Evolutionary conservation across 2,888 invertebrate genomes (phyloP).

Genomic region (Danaus chrysippus): DNA sequence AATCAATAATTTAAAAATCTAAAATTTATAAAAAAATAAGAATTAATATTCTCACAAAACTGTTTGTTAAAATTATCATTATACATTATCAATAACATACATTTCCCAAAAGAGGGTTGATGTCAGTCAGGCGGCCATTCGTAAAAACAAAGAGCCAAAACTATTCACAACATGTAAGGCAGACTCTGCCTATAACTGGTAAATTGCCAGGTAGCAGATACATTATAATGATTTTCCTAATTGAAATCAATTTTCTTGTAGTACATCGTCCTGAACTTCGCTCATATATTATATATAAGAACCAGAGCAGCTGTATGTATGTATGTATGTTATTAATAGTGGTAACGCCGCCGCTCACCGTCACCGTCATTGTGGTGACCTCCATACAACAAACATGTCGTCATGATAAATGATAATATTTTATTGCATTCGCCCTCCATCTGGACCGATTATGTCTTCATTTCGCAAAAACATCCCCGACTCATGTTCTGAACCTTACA

Average conservation of each 20-base stretch:
- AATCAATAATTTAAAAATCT: background rate
- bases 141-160: too few relatives aligned
- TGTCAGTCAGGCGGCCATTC: too few relatives aligned
- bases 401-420: constrained; percentile 75
- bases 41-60: too few relatives aligned
- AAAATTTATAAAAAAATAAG: background rate
- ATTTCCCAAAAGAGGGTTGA: too few relatives aligned
- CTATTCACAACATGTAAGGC: too few relatives aligned
- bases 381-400: constrained; percentile 64
- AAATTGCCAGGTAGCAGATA: too few relatives aligned
- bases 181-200: too few relatives aligned
- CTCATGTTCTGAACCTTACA: constrained; percentile 25
- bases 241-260: too few relatives aligned
- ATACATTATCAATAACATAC: too few relatives aligned
- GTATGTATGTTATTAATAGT: constrained; percentile 63
- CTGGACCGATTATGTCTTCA: constrained; percentile 67
- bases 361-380: constrained; percentile 56
- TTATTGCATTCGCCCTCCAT: constrained; percentile 71
- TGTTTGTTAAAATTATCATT: too few relatives aligned
- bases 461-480: constrained; percentile 49
- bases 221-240: too few relatives aligned
- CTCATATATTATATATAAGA: constrained; percentile 42
- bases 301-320: constrained; percentile 63
- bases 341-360: constrained; percentile 72
- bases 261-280: too few relatives aligned